Evolutionary conservation across 2,797 vertebrate species (phyloP).

Genomic region (Labeo calbasu): DNA sequence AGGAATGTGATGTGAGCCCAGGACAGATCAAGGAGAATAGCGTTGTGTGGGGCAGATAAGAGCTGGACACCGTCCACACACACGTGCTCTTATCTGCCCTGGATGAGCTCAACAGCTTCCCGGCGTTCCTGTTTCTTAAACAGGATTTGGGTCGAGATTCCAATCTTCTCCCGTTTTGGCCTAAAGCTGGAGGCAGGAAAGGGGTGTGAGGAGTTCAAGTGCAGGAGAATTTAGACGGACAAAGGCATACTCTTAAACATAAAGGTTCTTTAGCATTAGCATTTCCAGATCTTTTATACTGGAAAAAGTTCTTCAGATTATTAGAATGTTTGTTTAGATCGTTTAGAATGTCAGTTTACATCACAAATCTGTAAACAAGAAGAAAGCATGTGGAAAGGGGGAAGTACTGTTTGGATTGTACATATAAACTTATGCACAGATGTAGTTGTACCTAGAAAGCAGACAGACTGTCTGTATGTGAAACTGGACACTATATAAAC

Average conservation of each 20-base stretch:
- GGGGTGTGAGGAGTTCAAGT: constrained; percentile 18
- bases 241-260: background rate
- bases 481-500: constrained; percentile 31
- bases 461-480: constrained; percentile 6
- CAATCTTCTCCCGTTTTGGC: constrained; percentile 46
- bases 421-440: background rate
- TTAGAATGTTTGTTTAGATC: too few relatives aligned
- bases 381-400: background rate
- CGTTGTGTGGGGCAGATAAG: constrained; percentile 49
- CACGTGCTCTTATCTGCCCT: constrained; percentile 45
- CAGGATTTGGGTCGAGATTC: constrained; percentile 24
- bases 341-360: background rate
- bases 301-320: too few relatives aligned
- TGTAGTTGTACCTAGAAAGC: background rate
- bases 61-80: constrained; percentile 38
- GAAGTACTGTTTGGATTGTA: background rate
- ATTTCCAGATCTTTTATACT: background rate
- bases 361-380: background rate
- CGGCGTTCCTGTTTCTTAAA: constrained; percentile 30
- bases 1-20: constrained; percentile 40
- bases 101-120: constrained; percentile 40
- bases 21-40: constrained; percentile 11
- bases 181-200: background rate
- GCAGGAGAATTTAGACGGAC: constrained; percentile 2
- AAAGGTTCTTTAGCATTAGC: background rate